phyloP scores from a whole-genome alignment of 2,797 vertebrate genomes.

The Alca torda region DNA sequence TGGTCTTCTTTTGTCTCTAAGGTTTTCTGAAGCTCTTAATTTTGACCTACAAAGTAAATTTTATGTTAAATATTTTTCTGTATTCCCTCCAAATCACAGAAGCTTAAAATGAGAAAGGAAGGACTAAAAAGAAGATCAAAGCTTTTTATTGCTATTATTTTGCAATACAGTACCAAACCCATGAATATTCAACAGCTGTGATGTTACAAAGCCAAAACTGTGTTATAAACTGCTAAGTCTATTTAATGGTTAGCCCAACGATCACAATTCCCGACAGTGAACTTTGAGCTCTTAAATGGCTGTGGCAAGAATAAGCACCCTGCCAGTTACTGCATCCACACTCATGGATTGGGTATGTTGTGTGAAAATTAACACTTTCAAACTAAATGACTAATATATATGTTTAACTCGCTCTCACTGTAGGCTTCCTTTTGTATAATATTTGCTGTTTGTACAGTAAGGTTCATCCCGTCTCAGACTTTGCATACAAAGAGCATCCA shows the following conservation, averaged over 20 bases:
- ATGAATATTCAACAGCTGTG: not conserved
- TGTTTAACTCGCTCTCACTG: not conserved
- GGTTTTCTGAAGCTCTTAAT: not conserved
- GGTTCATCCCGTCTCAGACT: not conserved
- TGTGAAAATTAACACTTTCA: not conserved
- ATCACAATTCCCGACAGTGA: not conserved
- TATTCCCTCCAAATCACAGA: not conserved
- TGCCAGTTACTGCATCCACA: not conserved
- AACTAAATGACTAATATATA: not conserved
- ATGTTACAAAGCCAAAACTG: not conserved
- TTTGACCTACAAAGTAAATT: not conserved
- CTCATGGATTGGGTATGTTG: rapidly evolving
- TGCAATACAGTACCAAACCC: not conserved
- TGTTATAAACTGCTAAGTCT: not conserved
- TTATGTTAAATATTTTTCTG: not conserved
- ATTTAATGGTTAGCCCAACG: not conserved
- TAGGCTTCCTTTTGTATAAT: not conserved
- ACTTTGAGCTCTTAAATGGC: not conserved
- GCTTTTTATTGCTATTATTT: not conserved
- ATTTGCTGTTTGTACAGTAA: not conserved
- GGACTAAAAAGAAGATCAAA: not conserved
- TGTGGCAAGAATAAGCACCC: not conserved
- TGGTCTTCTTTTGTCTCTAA: not conserved
- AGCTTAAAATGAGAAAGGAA: not conserved
- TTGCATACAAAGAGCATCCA: rapidly evolving